Evolutionary conservation across 2,113 vertebrate species (phyloP), one percentile per base, ranked within the genome.

Genomic region (Archocentrus centrarchus): DNA sequence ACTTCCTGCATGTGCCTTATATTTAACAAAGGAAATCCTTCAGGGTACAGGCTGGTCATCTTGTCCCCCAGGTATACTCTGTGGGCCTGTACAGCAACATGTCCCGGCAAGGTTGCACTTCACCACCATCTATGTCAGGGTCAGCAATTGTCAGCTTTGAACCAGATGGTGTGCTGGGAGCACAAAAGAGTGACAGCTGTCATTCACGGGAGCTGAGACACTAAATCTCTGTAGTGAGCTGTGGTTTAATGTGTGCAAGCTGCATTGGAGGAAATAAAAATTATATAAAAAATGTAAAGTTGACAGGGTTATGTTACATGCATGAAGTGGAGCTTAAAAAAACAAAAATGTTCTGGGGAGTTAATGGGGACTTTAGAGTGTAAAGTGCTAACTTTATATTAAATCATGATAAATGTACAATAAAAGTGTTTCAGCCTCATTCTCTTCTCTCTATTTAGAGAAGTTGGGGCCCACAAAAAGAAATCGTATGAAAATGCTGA

Each of bases 171-270:
- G 78, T 32, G 24, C 82, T 22, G 53, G 24, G 59, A 86, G 44
- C 82, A 88, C 68, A 86, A 88, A 84, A 83, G 75, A 88, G 75
- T 90, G 90, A 91, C 89, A 89, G 87, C 90, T 93, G 87, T 93
- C 93, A 91, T 75, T 93, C 86, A 90, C 3, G 20, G 66, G 62
- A 66, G 73, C 50, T 11, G 53, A 81, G 63, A 55, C 57, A 2
- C 22, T 32, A 39, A 84, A 59, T 55, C 62, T 78, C 59, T 44
- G 59, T 24, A 58, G 62, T 30, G 47, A 57, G 22, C 24, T 61
- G 58, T 22, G 73, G 55, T 60, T 77, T 70, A 68, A 80, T 59
- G 62, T 70, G 55, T 75, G 50, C 76, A 76, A 37, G 37, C 47
- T 77, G 14, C 18, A 44, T 47, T 2, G 7, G 53, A 78, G 35